A percentile compares a stretch with the other conserved stretches of the same genome.
Conservation (phyloP, 2,113 vertebrate genomes). For the Cynopterus brachyotis region DNA sequence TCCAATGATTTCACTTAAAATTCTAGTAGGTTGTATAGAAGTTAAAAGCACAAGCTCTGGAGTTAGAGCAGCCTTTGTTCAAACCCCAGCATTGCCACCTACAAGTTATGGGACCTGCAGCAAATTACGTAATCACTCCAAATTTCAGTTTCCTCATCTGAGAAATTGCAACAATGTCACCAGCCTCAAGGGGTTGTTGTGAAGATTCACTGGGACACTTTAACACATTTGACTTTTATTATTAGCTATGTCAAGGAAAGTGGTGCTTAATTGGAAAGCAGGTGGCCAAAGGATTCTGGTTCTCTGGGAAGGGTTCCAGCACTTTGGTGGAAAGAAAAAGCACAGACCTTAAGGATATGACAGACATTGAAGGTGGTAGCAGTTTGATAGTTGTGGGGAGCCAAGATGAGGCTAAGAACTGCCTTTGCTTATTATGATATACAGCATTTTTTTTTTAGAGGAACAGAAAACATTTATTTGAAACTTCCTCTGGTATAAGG, state of each 20-base stretch:
- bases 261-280: neutral
- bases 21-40: neutral
- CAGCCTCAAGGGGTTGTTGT: neutral
- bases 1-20: neutral
- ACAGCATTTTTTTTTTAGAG: neutral
- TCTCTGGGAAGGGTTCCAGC: neutral
- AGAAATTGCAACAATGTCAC: neutral
- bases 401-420: neutral
- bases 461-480: slow-evolving; percentile 25
- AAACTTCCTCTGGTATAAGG: neutral
- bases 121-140: neutral
- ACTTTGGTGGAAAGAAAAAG: neutral
- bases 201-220: neutral
- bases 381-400: neutral
- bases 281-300: neutral
- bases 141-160: neutral
- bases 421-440: neutral
- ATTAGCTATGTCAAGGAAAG: neutral
- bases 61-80: neutral
- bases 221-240: neutral
- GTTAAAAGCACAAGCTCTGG: neutral
- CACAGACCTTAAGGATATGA: neutral
- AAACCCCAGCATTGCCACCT: neutral
- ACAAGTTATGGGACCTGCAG: neutral
- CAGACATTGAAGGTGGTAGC: too few relatives aligned